phyloP scores from a whole-genome alignment of 2,888 invertebrate genomes.

The Mesopsocus fuscifrons region DNA sequence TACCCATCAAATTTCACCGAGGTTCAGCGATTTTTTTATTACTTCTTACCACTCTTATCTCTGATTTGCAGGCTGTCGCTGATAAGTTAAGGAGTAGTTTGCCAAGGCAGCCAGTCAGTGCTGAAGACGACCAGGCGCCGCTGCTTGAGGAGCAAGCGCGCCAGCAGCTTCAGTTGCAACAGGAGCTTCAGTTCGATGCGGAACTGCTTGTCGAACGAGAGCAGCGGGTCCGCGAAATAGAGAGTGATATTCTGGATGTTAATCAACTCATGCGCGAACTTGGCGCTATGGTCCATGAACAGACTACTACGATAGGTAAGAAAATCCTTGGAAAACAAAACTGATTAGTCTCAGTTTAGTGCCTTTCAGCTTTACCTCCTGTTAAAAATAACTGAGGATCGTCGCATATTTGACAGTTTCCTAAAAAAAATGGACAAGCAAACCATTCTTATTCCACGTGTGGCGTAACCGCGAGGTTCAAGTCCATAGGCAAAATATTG shows the following conservation, averaged over 20 bases:
- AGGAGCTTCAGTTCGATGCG: slow-evolving; percentile 48
- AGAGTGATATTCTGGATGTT: slow-evolving; percentile 62
- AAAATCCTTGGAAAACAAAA: too few relatives aligned
- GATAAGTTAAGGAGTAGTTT: slow-evolving; percentile 47
- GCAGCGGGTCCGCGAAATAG: slow-evolving; percentile 58
- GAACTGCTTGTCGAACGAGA: slow-evolving; percentile 64
- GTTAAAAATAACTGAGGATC: too few relatives aligned
- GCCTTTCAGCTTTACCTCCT: too few relatives aligned
- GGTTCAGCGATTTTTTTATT: too few relatives aligned
- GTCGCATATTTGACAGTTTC: slow-evolving; percentile 1
- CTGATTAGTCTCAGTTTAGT: too few relatives aligned
- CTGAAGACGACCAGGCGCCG: slow-evolving; percentile 24
- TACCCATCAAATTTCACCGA: too few relatives aligned
- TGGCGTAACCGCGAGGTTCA: too few relatives aligned
- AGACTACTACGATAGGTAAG: slow-evolving; percentile 55
- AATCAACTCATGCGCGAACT: slow-evolving; percentile 67
- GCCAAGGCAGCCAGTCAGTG: slow-evolving; percentile 25
- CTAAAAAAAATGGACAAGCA: too few relatives aligned
- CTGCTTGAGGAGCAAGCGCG: slow-evolving; percentile 21
- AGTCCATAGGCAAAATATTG: too few relatives aligned
- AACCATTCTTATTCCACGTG: too few relatives aligned
- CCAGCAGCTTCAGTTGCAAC: slow-evolving; percentile 23
- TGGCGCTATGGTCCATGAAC: slow-evolving; percentile 46
- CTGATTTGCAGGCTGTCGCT: slow-evolving; percentile 37
- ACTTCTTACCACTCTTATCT: too few relatives aligned